phyloP scores from a whole-genome alignment of 2,888 invertebrate genomes.

The Carabus problematicus region DNA sequence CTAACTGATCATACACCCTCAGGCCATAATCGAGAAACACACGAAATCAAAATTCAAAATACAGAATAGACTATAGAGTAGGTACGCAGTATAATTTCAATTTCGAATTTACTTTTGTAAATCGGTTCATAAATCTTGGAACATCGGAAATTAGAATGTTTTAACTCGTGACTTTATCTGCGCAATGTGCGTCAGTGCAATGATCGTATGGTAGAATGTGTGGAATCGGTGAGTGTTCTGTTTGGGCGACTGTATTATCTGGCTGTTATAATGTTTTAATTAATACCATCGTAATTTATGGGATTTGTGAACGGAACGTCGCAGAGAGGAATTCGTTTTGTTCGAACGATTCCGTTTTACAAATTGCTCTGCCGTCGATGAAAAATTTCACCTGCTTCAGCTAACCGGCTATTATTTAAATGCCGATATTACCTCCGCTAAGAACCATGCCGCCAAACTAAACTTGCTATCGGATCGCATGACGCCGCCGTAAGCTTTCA shows the following conservation, averaged over 20 bases:
- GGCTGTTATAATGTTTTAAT: slow-evolving; percentile 28
- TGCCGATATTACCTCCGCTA: background rate
- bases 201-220: too few relatives aligned
- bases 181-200: too few relatives aligned
- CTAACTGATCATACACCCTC: too few relatives aligned
- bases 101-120: too few relatives aligned
- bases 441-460: background rate
- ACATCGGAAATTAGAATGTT: too few relatives aligned
- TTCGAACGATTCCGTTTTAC: slow-evolving; percentile 20
- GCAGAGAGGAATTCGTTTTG: slow-evolving; percentile 3
- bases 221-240: background rate
- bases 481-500: background rate
- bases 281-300: slow-evolving; percentile 35
- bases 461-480: background rate
- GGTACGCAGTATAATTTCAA: too few relatives aligned
- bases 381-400: slow-evolving; percentile 35
- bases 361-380: slow-evolving; percentile 27
- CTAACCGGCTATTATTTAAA: slow-evolving; percentile 30
- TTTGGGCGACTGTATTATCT: slow-evolving; percentile 5
- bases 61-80: too few relatives aligned
- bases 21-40: too few relatives aligned
- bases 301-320: slow-evolving; percentile 19
- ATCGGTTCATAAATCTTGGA: too few relatives aligned
- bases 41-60: too few relatives aligned
- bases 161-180: too few relatives aligned